Conservation (phyloP, 2,888 invertebrate species). For the Atethmia centrago region DNA sequence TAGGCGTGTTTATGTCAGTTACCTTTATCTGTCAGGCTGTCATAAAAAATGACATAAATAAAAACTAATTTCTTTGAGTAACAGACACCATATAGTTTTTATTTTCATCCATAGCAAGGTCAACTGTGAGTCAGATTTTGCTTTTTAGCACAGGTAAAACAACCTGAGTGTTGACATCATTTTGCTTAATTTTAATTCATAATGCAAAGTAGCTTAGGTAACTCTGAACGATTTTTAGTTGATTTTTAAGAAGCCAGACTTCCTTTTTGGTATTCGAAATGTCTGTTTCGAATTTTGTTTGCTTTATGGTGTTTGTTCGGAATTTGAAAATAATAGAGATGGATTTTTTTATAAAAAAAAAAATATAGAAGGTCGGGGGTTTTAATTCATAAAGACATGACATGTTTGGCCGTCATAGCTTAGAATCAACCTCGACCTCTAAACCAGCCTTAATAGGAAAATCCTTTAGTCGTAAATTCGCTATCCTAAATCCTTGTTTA, state of each 20-base stretch:
- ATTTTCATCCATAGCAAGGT: constrained; percentile 63
- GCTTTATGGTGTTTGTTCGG: constrained; percentile 19
- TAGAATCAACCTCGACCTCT: constrained; percentile 34
- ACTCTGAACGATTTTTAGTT: constrained; percentile 36
- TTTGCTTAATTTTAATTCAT: constrained; percentile 44
- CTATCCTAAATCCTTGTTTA: constrained; percentile 50
- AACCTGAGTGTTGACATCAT: constrained; percentile 52
- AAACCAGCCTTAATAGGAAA: constrained; percentile 24
- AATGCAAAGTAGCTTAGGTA: constrained; percentile 26
- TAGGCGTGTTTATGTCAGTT: constrained; percentile 56
- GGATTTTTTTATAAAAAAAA: neutral
- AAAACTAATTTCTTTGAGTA: constrained; percentile 61
- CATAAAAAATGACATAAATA: constrained; percentile 65
- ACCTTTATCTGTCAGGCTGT: constrained; percentile 58
- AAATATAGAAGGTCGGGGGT: constrained; percentile 8
- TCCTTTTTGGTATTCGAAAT: constrained; percentile 7
- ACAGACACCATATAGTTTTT: constrained; percentile 49
- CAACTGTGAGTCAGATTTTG: constrained; percentile 57
- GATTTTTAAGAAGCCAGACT: neutral
- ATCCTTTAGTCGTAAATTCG: constrained; percentile 41
- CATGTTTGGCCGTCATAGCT: neutral
- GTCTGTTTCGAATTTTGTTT: neutral
- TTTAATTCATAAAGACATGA: neutral
- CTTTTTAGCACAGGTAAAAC: constrained; percentile 59
- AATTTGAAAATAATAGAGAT: neutral